Conservation (phyloP, 2,888 invertebrate species). For the Tipula lateralis region DNA sequence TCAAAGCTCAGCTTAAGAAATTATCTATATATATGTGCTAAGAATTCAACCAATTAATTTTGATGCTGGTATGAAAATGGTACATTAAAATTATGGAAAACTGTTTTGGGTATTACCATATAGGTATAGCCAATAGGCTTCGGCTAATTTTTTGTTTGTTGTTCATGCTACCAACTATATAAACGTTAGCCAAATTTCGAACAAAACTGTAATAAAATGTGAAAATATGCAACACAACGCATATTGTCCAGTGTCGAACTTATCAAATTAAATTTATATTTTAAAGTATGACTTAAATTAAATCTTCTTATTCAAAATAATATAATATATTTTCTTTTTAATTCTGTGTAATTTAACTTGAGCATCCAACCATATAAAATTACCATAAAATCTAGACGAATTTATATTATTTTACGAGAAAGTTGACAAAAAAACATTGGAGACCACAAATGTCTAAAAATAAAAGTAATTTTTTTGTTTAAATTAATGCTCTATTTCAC, state of each 20-base stretch:
- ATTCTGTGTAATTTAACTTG: constrained; percentile 11
- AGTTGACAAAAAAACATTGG: background rate
- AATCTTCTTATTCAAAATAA: background rate
- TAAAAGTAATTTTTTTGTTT: background rate
- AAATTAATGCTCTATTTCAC: constrained; percentile 9
- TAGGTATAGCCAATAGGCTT: no score
- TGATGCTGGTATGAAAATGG: no score
- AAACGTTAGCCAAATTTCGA: no score
- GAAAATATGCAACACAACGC: no score
- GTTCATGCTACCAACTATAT: no score
- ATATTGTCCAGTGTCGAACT: background rate
- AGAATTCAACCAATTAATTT: no score
- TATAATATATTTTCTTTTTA: background rate
- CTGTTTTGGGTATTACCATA: no score
- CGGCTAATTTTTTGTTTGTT: no score
- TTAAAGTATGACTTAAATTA: background rate
- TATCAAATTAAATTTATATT: background rate
- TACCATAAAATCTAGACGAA: constrained; percentile 15
- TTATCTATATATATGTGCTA: no score
- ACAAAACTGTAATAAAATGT: no score
- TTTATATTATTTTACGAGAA: background rate
- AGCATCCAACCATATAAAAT: background rate
- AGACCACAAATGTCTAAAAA: background rate
- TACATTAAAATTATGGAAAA: no score
- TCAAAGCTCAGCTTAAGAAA: no score